These are phyloP conservation scores for Hyphantria cunea DNA, from an alignment of 1,140 invertebrate genomes.

Conservation along the genomic window DNA sequence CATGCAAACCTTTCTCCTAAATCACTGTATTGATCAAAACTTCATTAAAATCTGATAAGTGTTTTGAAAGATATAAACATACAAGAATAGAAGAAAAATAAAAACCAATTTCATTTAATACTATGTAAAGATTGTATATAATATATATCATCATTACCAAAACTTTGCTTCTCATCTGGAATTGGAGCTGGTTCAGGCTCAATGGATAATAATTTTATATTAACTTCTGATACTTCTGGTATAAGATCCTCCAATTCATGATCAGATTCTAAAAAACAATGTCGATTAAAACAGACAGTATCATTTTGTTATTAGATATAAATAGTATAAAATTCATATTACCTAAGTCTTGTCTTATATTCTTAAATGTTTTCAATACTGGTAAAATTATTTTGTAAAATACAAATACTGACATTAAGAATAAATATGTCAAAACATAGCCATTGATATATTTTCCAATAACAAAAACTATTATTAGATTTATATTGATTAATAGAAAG, in stretches of 20 bases:
- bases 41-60: too few relatives aligned
- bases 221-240: conserved; percentile 61
- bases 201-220: conserved; percentile 67
- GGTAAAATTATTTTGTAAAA: conserved; percentile 56
- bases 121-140: too few relatives aligned
- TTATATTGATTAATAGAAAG: conserved; percentile 64
- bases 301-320: neutral
- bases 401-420: conserved; percentile 51
- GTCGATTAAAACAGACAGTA: neutral
- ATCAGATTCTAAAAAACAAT: conserved; percentile 62
- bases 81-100: too few relatives aligned
- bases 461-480: conserved; percentile 54
- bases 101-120: too few relatives aligned
- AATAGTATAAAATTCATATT: conserved; percentile 32
- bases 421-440: conserved; percentile 57
- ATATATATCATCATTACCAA: too few relatives aligned
- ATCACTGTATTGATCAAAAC: too few relatives aligned
- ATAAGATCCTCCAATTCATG: conserved; percentile 67
- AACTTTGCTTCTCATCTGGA: conserved; percentile 66
- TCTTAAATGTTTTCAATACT: conserved; percentile 48
- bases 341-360: conserved; percentile 68
- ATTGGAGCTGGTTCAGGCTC: conserved; percentile 56
- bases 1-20: too few relatives aligned
- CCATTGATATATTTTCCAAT: conserved; percentile 64
- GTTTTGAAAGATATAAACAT: too few relatives aligned